Base-by-base conservation (phyloP, 2,797 vertebrate genomes). In the Chiloscyllium punctatum region DNA sequence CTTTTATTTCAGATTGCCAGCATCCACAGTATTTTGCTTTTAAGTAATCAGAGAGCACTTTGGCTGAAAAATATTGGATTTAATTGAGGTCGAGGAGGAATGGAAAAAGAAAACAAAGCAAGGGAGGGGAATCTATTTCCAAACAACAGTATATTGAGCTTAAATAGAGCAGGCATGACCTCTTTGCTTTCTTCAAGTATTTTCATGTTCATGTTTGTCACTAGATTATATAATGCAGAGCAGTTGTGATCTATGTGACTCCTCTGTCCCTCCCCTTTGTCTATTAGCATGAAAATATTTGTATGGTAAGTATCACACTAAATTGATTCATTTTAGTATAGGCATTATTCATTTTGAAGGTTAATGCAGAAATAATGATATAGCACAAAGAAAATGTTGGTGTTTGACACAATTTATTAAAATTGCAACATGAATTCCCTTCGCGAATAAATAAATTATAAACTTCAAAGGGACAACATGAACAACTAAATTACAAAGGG, bases 391-490 rank as follows among this genome's bases (percentile, higher is more conserved):
- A 18, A 42, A 37, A n/a, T 94, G n/a, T 69, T 69, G 91, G 66
- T 94, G 21, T 94, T 71, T 94, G 66, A 48, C 68, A 71, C 90
- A 92, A 42, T 69, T 92, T 92, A 69, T 92, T 69, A 92, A 92
- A 42, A 71, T 94, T 69, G 37, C 66, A 71, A 71, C 91, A 42
- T 48, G 18, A 48, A 71, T 94, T 94, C 66, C n/a, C 23, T 0
- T 94, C 16, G 33, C 16, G 37, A 48, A 71, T 71, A 68, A 92
- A 92, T 69, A 92, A 68, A 30, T 92, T 71, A 48, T 42, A 27
- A 27, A 13, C 68, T 94, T 94, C 91, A 71, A 71, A 94, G 37
- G 66, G 68, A 15, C 25, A 94, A 9, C 21, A 21, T 37, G 62
- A 92, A 68, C 33, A 92, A 66, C 21, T 42, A 48, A 90, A 53